phyloP scores from a whole-genome alignment of 2,888 invertebrate genomes.

The Criorhina ranunculi region DNA sequence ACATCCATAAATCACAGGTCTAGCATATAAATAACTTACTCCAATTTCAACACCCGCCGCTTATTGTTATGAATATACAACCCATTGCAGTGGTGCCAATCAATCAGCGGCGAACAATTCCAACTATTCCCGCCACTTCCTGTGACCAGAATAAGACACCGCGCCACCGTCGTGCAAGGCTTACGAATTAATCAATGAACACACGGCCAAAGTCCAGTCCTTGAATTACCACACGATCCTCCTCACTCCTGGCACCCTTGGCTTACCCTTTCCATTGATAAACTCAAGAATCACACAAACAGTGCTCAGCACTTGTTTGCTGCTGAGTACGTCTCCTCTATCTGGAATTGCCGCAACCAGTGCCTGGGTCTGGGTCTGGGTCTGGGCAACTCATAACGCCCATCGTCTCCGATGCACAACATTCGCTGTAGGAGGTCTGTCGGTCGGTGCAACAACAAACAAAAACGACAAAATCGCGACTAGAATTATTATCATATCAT shows the following conservation, averaged over 20 bases:
- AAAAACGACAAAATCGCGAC: slow-evolving; percentile 80
- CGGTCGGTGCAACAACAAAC: slow-evolving; percentile 78
- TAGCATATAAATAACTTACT: slow-evolving; percentile 74
- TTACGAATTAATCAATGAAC: slow-evolving; percentile 75
- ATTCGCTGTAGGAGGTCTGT: slow-evolving; percentile 76
- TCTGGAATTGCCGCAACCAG: slow-evolving; percentile 19
- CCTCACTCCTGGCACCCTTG: slow-evolving; percentile 6
- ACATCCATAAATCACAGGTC: slow-evolving; percentile 68
- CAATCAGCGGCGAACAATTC: slow-evolving; percentile 69
- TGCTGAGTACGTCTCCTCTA: slow-evolving; percentile 20
- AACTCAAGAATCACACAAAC: slow-evolving; percentile 58
- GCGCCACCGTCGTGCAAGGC: slow-evolving; percentile 70
- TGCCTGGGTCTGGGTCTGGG: slow-evolving; percentile 26
- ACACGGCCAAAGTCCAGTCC: slow-evolving; percentile 71
- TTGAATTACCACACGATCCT: slow-evolving; percentile 63
- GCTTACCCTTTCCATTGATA: slow-evolving; percentile 60
- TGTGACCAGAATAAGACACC: slow-evolving; percentile 74
- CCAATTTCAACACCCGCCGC: slow-evolving; percentile 74
- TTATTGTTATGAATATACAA: slow-evolving; percentile 58
- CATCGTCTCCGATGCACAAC: slow-evolving; percentile 67
- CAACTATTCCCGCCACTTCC: slow-evolving; percentile 72
- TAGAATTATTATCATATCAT: slow-evolving; percentile 81
- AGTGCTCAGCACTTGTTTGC: slow-evolving; percentile 68
- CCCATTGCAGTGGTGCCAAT: slow-evolving; percentile 67
- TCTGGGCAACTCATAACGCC: slow-evolving; percentile 75